Conservation (phyloP, 2,797 vertebrate species). For the Phataginus tetradactyla region DNA sequence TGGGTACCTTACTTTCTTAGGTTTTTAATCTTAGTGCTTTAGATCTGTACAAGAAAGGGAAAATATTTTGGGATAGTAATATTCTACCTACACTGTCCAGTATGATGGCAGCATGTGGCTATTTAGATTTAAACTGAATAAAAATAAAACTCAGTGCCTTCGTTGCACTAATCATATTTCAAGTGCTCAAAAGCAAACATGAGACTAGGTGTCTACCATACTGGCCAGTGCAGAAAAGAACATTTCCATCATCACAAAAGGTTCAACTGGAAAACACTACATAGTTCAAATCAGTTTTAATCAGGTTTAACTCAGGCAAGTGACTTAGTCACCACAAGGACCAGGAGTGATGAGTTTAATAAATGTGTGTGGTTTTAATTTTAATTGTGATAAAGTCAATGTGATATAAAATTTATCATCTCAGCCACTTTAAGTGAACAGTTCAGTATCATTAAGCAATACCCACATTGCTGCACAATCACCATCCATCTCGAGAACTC, state of each 20-base stretch:
- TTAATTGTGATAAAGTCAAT: background rate
- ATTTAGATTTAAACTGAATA: background rate
- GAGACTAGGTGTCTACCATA: no score
- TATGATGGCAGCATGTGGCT: background rate
- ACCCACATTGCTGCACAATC: background rate
- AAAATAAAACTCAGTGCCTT: constrained; percentile 8
- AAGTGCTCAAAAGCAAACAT: background rate
- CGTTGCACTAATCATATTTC: background rate
- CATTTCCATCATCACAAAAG: background rate
- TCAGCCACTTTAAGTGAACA: background rate
- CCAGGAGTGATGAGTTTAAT: background rate
- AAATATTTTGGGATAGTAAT: background rate
- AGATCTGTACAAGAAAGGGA: background rate
- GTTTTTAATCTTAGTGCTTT: background rate
- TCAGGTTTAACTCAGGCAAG: background rate
- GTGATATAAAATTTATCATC: background rate
- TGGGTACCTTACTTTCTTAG: background rate
- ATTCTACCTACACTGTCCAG: background rate
- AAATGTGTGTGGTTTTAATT: background rate
- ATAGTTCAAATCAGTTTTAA: fast-evolving
- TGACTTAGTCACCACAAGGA: background rate
- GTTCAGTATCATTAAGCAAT: background rate
- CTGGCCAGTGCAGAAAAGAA: background rate
- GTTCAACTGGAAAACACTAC: background rate
- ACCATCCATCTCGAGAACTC: background rate